Base-by-base conservation (phyloP, 2,888 invertebrate species). In the Acleris laterana region DNA sequence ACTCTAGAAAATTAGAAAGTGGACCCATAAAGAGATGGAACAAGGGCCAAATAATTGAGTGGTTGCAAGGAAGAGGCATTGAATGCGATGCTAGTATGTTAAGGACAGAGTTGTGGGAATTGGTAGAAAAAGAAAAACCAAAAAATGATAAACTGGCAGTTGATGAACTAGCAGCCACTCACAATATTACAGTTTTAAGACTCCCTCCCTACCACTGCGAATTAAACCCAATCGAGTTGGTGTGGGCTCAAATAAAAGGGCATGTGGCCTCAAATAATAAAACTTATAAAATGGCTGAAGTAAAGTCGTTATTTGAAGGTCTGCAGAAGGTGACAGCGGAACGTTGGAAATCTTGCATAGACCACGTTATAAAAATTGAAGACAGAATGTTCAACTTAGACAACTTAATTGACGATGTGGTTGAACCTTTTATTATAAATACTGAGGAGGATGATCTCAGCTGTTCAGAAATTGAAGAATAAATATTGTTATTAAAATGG, bases 241-340 rank as follows among this genome's bases (percentile, higher is more conserved):
- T n/a, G n/a, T n/a, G n/a, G n/a, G n/a, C n/a, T n/a, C 62, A 69
- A 5, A 58, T 66, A 13, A 71, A 68, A 22, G 60, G 60, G 49
- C 46, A 66, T 46, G 61, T 62, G 13, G 59, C 53, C n/a, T 5
- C 38, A 32, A 59, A 64, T 32, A 59, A 64, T 48, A 64, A 50
- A 20, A 57, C 46, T 1, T 66, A 51, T 51, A 66, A 66, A 55
- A 56, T 66, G 57, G 61, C 60, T 13, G 65, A 66, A 28, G 48
- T 64, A 28, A 64, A 52, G 28, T 17, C 51, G n/a, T 32, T 64
- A 16, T 52, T 64, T 17, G 16, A 59, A 28, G 9, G 42, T 16
- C 17, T 59, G 44, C n/a, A 52, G 16, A 48, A 48, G 20, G 52
- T 64, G 49, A 32, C 51, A 28, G 46, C 28, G 42, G 32, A 44